Base-by-base conservation (phyloP, 2,797 vertebrate genomes). In the Anolis apletophallus region DNA sequence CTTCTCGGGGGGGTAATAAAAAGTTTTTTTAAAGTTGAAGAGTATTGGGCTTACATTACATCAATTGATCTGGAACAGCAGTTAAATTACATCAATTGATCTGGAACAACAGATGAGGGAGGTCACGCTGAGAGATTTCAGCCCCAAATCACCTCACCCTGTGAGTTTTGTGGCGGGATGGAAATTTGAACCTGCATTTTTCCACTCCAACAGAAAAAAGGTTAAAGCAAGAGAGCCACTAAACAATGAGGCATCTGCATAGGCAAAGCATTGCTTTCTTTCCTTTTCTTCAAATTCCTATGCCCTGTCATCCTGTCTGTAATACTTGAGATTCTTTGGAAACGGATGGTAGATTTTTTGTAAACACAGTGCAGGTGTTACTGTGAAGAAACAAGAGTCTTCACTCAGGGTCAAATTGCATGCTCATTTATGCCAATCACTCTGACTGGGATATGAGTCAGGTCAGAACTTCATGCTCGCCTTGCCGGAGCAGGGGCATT, bases 221-320 rank as follows among this genome's bases (percentile, higher is more conserved):
- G 5, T 46, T 87, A 87, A 86, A 78, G 19, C 71, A 91, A 90
- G 72, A 0, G 81, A 69, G 57, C 69, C 0, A 69, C 81, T 85
- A 85, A 69, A 26, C 52, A 10, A 11, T 12, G 16, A 55, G 9
- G 16, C 10, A 10, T 64, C 87, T 86, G 32, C 82, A 76, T 17
- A 52, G 59, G 32, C 59, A 81, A 89, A 87, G 78, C 87, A 69
- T 81, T 73, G 5, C 10, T 64, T 64, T 29, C 57, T 78, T 16
- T 78, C 19, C 16, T 54, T 16, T 46, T 13, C 46, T 69, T 84
- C 12, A 23, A 36, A 46, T 72, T 52, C 34, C 50, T 23, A 7
- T 36, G 32, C 16, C 54, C 71, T 87, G 54, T 84, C 71, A 74
- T 67, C 54, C 61, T 54, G 55, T 69, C 72, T 11, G 69, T 17